These are phyloP conservation scores for Campoplex nolae DNA, from an alignment of 2,888 invertebrate genomes.

Conservation along the genomic window DNA sequence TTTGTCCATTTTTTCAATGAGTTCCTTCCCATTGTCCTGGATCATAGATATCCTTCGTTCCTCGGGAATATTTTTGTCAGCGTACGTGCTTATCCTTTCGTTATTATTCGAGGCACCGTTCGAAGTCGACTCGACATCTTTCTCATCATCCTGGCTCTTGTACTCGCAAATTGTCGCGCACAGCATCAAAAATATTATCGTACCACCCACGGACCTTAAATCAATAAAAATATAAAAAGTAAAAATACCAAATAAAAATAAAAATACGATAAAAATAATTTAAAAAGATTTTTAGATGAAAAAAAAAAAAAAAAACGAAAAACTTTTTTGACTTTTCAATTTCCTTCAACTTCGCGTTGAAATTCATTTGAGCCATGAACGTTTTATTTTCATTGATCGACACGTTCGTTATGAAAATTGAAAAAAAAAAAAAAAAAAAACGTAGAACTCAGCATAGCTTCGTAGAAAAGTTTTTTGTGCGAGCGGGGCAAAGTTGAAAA, in stretches of 20 bases:
- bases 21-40: constrained; percentile 84
- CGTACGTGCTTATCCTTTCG: constrained; percentile 85
- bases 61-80: constrained; percentile 82
- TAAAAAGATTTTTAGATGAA: too few relatives aligned
- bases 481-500: constrained; percentile 1
- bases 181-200: constrained; percentile 86
- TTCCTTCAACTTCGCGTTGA: too few relatives aligned
- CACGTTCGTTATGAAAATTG: not conserved
- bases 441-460: not conserved
- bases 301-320: too few relatives aligned
- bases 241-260: not conserved
- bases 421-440: too few relatives aligned
- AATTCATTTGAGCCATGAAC: not conserved
- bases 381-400: not conserved
- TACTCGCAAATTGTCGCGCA: constrained; percentile 89
- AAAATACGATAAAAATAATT: not conserved
- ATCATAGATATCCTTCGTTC: constrained; percentile 80
- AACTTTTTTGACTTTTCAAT: not conserved
- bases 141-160: constrained; percentile 85
- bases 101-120: constrained; percentile 83
- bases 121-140: constrained; percentile 84
- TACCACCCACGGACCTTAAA: constrained; percentile 86
- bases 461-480: not conserved
- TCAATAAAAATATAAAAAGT: not conserved
- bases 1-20: constrained; percentile 79